Base-by-base conservation (phyloP, 2,888 invertebrate genomes). In the Agrotis ipsilon region DNA sequence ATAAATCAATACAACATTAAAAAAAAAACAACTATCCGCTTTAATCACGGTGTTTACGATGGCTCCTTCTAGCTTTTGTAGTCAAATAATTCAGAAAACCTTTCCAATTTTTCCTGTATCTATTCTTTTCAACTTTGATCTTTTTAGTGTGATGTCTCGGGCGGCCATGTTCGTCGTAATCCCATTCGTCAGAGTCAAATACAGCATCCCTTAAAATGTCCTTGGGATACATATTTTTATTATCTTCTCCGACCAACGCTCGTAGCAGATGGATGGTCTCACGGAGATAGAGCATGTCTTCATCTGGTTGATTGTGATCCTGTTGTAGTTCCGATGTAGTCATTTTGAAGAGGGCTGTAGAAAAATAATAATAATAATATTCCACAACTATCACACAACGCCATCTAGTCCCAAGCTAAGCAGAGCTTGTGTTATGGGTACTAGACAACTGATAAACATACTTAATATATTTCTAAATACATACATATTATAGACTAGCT, bases 271-370 rank as follows among this genome's bases (percentile, higher is more conserved):
- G 1, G 5, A 63, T 21, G n/a, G 63, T n/a, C 43, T 39, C 19
- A 3, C 19, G 16, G 11, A 61, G 61, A 18, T 14, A 14, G 4
- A n/a, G 2, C 18, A 11, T 14, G 4, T 21, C 46, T 14, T 46
- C 9, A 0, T n/a, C 7, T 19, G n/a, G 9, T 16, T 16, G 9
- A n/a, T 16, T 27, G 16, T 16, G 0, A 7, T 32, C 13, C 16
- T 19, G 4, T 13, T 19, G 7, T 3, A 19, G 19, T 1, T 19
- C 19, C 11, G 48, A 19, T 27, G 4, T 61, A 2, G n/a, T 51
- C 4, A n/a, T 39, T 54, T 54, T 39, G 14, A 63, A 19, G 18
- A 63, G 39, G 11, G 54, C 63, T 63, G 63, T 11, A 14, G 63
- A 54, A n/a, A 54, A 63, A 61, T n/a, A 6, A 5, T 27, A 27